phyloP scores from a whole-genome alignment of 2,888 invertebrate genomes.

The Melieria picta region DNA sequence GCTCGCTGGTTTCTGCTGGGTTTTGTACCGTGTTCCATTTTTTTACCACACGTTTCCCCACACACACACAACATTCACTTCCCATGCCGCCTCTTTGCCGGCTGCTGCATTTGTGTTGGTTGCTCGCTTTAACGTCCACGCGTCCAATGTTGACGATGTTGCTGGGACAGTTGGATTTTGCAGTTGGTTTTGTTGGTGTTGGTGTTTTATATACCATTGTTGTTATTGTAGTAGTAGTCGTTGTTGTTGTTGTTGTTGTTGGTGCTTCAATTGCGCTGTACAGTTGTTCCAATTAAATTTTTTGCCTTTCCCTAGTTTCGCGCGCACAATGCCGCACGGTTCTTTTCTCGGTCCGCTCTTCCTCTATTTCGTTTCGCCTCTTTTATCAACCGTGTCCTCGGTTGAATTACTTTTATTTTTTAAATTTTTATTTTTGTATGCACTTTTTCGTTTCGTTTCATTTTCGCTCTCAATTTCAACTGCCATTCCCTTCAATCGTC shows the following conservation, averaged over 20 bases:
- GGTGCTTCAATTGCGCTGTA: constrained; percentile 44
- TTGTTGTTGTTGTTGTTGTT: constrained; percentile 39
- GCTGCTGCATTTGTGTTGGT: constrained; percentile 23
- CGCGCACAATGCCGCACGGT: constrained; percentile 46
- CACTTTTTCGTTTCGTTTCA: constrained; percentile 25
- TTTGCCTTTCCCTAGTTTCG: constrained; percentile 60
- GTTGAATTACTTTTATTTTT: background rate
- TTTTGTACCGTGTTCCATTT: constrained; percentile 34
- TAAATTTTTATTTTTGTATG: background rate
- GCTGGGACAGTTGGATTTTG: background rate
- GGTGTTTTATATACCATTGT: too few relatives aligned
- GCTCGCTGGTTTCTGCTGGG: too few relatives aligned
- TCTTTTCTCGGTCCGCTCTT: constrained; percentile 39
- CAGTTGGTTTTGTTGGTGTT: too few relatives aligned
- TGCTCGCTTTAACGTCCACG: constrained; percentile 9
- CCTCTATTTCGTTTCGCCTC: constrained; percentile 45
- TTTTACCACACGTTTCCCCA: constrained; percentile 27
- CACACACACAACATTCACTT: constrained; percentile 10
- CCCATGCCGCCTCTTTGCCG: constrained; percentile 3
- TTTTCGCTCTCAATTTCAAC: constrained; percentile 25
- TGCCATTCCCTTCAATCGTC: constrained; percentile 6
- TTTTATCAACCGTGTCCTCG: background rate
- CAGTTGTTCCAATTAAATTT: constrained; percentile 62
- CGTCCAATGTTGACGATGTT: constrained; percentile 16
- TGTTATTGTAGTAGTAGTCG: background rate